These are phyloP conservation scores for Cantharis rustica DNA, from an alignment of 2,888 invertebrate species.

Conservation along the genomic window DNA sequence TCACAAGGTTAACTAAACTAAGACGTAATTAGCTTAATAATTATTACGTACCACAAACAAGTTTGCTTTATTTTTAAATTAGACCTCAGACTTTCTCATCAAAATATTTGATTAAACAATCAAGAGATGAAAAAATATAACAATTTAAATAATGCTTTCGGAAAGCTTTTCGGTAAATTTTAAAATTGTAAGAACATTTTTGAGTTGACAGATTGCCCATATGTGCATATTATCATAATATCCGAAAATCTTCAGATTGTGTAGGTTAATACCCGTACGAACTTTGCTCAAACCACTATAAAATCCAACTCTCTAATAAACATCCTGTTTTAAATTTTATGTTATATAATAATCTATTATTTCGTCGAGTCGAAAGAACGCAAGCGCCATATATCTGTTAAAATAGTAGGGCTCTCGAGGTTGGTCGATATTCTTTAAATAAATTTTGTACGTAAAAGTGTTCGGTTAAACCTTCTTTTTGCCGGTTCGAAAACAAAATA, in stretches of 20 bases:
- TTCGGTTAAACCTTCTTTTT: background rate
- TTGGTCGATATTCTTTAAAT: background rate
- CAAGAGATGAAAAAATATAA: background rate
- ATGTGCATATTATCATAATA: too few relatives aligned
- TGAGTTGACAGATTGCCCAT: too few relatives aligned
- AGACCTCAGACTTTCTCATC: background rate
- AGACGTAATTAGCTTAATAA: background rate
- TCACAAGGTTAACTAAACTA: background rate
- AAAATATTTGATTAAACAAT: background rate
- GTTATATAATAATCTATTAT: background rate
- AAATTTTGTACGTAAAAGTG: background rate
- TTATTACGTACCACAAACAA: background rate
- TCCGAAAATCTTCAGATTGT: too few relatives aligned
- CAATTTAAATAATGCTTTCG: background rate
- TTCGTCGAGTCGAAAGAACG: background rate
- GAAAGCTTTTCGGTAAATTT: too few relatives aligned
- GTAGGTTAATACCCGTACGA: background rate
- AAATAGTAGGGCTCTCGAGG: background rate
- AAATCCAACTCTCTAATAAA: background rate
- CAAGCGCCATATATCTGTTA: background rate
- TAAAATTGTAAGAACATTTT: too few relatives aligned
- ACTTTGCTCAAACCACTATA: background rate
- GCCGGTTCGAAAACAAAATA: background rate
- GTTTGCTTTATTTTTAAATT: background rate
- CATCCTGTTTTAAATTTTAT: background rate